Base-by-base conservation (phyloP, 2,888 invertebrate genomes). In the Napeogenes sylphis region DNA sequence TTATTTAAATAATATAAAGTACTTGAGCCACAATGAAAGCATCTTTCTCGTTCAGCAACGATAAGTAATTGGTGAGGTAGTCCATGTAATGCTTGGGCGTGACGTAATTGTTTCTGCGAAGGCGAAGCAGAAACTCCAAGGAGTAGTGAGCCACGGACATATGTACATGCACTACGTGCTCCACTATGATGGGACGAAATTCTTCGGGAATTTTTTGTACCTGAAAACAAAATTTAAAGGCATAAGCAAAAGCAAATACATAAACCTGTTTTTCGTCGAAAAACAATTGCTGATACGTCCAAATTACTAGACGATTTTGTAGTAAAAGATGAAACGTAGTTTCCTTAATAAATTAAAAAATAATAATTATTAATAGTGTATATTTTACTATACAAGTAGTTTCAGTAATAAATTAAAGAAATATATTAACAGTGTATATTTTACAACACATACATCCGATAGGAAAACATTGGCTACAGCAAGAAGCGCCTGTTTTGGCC, bases 21-120 rank as follows among this genome's bases (percentile, higher is more conserved):
- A 90, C 85, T 81, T 93, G 92, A 0, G 91, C 90, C 2, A 91
- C 86, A 66, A 93, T 93, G 70, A 90, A 92, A 3, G 90, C 83
- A 67, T 92, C 92, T 68, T 95, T 95, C 73, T 95, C 95, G 69
- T 94, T 93, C 53, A 98, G 84, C 42, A 98, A 87, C 68, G 91
- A 92, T 2, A 97, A 78, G 77, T 97, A 98, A 2, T 94, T 94
- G 60, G 93, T 93, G 63, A 98, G 94, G 75, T 93, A 97, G 83
- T 98, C 97, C 77, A 98, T 91, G 81, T 96, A 98, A 77, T 98
- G 97, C 73, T 97, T 97, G 0, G 98, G 98, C 0, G 98, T 98
- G 2, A 98, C 96, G 80, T 94, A 97, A 85, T 97, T 97, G 79
- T 92, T 94, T 12, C 97, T 90, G 14, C 97, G 91, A 58, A 97